Percentiles rank a stretch among this genome's conserved stretches.
These are phyloP conservation scores for Acanthococcus lagerstroemiae DNA, from an alignment of 2,888 invertebrate genomes.

Conservation along the genomic window DNA sequence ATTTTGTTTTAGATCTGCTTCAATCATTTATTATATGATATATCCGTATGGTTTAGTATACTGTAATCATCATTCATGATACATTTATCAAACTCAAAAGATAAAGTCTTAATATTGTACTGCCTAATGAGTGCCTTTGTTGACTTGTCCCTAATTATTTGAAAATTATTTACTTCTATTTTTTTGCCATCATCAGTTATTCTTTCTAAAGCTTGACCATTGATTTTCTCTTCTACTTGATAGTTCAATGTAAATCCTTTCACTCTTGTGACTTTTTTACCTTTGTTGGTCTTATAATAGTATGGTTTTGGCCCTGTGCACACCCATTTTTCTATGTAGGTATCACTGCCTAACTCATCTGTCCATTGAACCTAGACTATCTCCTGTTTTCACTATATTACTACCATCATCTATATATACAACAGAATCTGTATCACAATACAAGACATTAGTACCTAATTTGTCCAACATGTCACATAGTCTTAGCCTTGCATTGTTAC, in stretches of 20 bases:
- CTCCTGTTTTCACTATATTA: background rate
- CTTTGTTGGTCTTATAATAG: background rate
- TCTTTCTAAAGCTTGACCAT: background rate
- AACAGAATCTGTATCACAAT: constrained; percentile 16
- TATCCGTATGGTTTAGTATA: too few relatives aligned
- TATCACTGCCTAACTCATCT: background rate
- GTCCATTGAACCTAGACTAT: background rate
- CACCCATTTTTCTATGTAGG: background rate
- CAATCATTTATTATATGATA: too few relatives aligned
- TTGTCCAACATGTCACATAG: background rate
- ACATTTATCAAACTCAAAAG: background rate
- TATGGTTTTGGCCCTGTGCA: background rate
- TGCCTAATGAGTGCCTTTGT: background rate
- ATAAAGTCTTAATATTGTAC: background rate
- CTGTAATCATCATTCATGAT: background rate
- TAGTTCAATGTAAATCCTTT: constrained; percentile 20
- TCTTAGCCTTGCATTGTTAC: constrained; percentile 34
- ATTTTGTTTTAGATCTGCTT: too few relatives aligned
- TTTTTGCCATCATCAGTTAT: background rate
- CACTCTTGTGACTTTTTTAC: constrained; percentile 3
- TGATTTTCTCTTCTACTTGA: background rate
- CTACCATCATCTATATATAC: background rate
- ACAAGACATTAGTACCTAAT: background rate
- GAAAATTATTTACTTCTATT: background rate
- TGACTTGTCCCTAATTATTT: background rate